These are phyloP conservation scores for Rhagium mordax DNA, from an alignment of 2,888 invertebrate genomes.

Conservation along the genomic window DNA sequence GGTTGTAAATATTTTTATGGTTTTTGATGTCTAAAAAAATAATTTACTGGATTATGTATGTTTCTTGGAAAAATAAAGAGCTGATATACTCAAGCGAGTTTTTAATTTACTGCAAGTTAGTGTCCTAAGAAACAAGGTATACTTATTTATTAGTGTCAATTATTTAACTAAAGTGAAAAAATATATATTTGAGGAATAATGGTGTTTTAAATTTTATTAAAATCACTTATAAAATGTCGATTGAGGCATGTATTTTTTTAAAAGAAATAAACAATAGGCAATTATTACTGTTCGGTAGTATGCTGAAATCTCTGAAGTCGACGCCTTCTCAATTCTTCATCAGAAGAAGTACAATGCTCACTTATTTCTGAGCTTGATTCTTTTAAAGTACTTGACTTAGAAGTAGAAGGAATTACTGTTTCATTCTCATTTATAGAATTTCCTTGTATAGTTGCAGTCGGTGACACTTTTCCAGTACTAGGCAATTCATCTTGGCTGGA, in stretches of 20 bases:
- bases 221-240: neutral
- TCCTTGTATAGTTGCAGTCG: slow-evolving; percentile 33
- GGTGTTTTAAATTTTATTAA: neutral
- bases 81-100: too few relatives aligned
- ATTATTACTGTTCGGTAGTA: neutral
- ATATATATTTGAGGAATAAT: neutral
- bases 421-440: slow-evolving; percentile 21
- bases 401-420: neutral
- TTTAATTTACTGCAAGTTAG: too few relatives aligned
- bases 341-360: slow-evolving; percentile 62
- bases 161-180: neutral
- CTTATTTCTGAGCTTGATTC: neutral
- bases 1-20: too few relatives aligned
- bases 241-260: neutral
- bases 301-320: slow-evolving; percentile 81
- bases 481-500: slow-evolving; percentile 32
- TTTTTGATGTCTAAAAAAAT: too few relatives aligned
- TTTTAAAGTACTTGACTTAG: slow-evolving; percentile 26
- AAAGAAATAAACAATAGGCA: neutral
- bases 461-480: slow-evolving; percentile 42
- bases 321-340: slow-evolving; percentile 82
- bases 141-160: too few relatives aligned
- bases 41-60: too few relatives aligned
- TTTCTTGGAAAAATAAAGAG: too few relatives aligned
- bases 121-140: too few relatives aligned